Evolutionary conservation across 2,888 invertebrate genomes (phyloP).

Genomic region (Pristionchus maxplancki): DNA sequence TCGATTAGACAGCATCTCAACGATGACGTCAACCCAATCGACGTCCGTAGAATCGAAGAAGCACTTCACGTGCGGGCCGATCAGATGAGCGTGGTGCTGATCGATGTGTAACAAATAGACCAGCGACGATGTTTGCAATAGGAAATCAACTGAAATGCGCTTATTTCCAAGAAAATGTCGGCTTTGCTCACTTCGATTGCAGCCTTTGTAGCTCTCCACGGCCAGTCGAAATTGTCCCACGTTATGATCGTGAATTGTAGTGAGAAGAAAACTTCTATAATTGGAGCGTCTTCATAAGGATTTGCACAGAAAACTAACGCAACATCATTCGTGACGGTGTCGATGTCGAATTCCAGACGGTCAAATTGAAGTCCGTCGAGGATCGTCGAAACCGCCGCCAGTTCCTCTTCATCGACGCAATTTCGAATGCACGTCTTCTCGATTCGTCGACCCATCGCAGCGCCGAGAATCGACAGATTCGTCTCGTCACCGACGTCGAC

Average conservation of each 20-base stretch:
- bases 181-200: not conserved
- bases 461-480: not conserved
- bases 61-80: not conserved
- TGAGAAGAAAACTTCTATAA: not conserved
- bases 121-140: not conserved
- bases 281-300: not conserved
- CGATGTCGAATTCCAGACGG: not conserved
- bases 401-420: not conserved
- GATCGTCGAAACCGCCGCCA: not conserved
- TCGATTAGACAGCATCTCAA: not conserved
- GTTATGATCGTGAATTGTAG: not conserved
- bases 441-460: not conserved
- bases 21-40: not conserved
- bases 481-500: not conserved
- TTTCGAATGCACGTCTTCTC: not conserved
- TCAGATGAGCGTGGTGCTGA: not conserved
- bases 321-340: not conserved
- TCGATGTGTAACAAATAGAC: not conserved
- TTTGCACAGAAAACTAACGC: not conserved
- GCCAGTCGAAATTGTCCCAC: not conserved
- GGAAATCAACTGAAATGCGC: not conserved
- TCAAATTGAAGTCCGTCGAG: not conserved
- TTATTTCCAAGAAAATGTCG: not conserved
- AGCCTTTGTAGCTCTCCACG: not conserved
- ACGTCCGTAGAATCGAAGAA: not conserved